These are phyloP conservation scores for Gulo gulo DNA, from an alignment of 2,113 vertebrate species.

Conservation along the genomic window DNA sequence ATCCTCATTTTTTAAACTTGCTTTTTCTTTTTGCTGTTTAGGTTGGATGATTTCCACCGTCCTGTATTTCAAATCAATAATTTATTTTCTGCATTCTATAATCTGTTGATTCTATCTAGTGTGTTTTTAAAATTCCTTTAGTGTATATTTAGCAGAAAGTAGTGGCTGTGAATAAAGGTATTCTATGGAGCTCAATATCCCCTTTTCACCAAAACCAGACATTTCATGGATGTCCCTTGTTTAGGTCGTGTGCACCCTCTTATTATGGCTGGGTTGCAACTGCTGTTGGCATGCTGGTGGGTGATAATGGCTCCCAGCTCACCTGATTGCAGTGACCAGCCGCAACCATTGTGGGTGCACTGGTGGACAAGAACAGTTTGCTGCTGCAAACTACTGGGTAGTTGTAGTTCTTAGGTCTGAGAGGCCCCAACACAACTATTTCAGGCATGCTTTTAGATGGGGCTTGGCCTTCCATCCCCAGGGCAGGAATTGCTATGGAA, in stretches of 20 bases:
- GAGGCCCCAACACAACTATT: not conserved
- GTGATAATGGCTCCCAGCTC: not conserved
- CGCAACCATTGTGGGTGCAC: not conserved
- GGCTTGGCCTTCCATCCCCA: not conserved
- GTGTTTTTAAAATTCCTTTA: not conserved
- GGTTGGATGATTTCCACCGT: not conserved
- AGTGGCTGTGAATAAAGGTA: not conserved
- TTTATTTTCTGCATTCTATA: not conserved
- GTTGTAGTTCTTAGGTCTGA: not conserved
- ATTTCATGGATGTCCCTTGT: not conserved
- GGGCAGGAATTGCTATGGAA: not conserved
- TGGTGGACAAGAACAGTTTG: not conserved
- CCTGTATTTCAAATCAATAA: not conserved
- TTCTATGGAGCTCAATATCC: not conserved
- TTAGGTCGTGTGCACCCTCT: not conserved
- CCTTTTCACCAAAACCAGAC: not conserved
- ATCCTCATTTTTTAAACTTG: not conserved
- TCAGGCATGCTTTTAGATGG: not conserved
- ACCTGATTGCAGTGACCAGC: not conserved
- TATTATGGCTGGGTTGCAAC: not conserved
- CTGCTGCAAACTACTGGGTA: not conserved
- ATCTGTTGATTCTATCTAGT: not conserved
- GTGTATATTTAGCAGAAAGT: not conserved
- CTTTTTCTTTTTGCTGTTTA: not conserved
- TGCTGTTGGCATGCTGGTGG: not conserved